These are phyloP conservation scores for Tetranychus cinnabarinus DNA, from an alignment of 1,140 invertebrate genomes.

Conservation along the genomic window DNA sequence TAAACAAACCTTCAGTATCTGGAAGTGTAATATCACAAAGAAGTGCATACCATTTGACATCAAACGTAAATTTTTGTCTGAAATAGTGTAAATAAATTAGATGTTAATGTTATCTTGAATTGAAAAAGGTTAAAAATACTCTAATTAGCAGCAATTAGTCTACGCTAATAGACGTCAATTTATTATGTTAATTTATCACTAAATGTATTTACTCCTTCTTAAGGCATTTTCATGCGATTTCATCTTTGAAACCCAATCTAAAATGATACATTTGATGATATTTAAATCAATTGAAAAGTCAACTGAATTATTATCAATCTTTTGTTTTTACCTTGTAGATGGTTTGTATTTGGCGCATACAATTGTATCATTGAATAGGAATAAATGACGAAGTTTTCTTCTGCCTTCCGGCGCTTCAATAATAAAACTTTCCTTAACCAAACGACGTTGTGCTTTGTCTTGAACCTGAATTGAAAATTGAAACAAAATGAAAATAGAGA, in stretches of 20 bases:
- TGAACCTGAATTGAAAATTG: conserved; percentile 32
- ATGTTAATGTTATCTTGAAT: not conserved
- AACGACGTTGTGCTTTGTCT: conserved; percentile 50
- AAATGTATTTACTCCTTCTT: too few relatives aligned
- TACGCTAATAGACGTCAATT: too few relatives aligned
- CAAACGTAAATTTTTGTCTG: conserved; percentile 69
- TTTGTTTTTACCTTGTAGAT: conserved; percentile 11
- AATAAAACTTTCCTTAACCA: conserved; percentile 83
- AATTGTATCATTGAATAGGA: conserved; percentile 81
- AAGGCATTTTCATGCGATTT: too few relatives aligned
- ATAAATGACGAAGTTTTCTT: conserved; percentile 68
- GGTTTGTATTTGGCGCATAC: conserved; percentile 82
- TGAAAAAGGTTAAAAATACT: not conserved
- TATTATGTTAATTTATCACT: too few relatives aligned
- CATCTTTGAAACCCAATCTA: too few relatives aligned
- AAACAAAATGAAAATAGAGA: not conserved
- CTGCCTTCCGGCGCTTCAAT: conserved; percentile 60
- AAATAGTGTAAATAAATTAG: conserved; percentile 7
- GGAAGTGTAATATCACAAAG: conserved; percentile 35
- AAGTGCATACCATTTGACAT: conserved; percentile 72
- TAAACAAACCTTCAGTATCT: not conserved
- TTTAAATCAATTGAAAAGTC: not conserved
- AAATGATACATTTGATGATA: too few relatives aligned
- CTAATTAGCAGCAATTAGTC: too few relatives aligned
- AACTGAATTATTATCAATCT: not conserved